Percentiles rank a stretch among this genome's conserved stretches.
These are phyloP conservation scores for human DNA, from an alignment of 2,113 vertebrate species.

Conservation along the genomic window GRCh38 chr21:34688501-34689000, in stretches of 20 bases:
- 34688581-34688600: neutral
- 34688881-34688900: neutral
- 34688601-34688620: accelerated
- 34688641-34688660: neutral
- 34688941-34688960: neutral
- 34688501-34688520: accelerated
- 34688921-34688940: neutral
- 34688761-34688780: neutral
- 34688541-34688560: accelerated
- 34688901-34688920: too few species aligned
- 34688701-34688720: accelerated
- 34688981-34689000: neutral
- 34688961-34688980: too few species aligned
- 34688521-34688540: accelerated
- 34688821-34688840: neutral
- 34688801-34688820: neutral
- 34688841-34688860: neutral
- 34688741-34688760: accelerated
- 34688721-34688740: neutral
- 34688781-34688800: neutral
- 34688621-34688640: accelerated
- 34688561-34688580: accelerated
- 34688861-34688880: neutral
- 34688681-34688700: neutral
- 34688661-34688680: neutral